A percentile compares a stretch with the other conserved stretches of the same genome.
These are phyloP conservation scores for Tachycineta bicolor DNA, from an alignment of 2,113 vertebrate species.

Conservation along the genomic window DNA sequence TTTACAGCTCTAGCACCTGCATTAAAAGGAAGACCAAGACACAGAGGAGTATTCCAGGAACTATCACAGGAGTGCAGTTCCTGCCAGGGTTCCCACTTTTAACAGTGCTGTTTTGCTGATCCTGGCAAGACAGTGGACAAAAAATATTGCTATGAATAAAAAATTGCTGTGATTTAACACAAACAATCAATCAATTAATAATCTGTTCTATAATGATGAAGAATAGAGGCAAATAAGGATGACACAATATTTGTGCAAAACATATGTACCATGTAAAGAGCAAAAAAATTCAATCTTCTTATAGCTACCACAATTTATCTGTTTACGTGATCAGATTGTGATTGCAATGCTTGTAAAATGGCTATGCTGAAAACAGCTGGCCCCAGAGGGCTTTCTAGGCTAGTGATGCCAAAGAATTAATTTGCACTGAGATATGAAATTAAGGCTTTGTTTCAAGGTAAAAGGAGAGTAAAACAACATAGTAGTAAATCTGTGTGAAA, in stretches of 20 bases:
- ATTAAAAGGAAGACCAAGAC: background rate
- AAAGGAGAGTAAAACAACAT: background rate
- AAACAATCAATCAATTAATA: background rate
- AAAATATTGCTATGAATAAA: background rate
- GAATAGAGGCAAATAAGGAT: background rate
- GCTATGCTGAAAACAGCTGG: background rate
- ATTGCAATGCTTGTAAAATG: conserved; percentile 27
- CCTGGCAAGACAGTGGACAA: background rate
- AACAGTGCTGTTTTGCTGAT: background rate
- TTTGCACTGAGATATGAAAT: background rate
- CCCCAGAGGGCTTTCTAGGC: background rate
- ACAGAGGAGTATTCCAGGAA: background rate
- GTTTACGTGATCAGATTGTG: background rate
- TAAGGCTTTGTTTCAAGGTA: background rate
- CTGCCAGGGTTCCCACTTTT: background rate
- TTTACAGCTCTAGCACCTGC: background rate
- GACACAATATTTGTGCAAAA: background rate
- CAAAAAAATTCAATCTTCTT: background rate
- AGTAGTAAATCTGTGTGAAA: background rate
- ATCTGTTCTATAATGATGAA: background rate
- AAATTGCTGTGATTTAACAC: background rate
- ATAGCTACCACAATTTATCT: conserved; percentile 11
- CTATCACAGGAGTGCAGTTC: background rate
- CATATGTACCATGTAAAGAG: background rate
- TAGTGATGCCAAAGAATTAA: background rate